Evolutionary conservation across 2,797 vertebrate genomes (phyloP).

Genomic region (Sus cebifrons): DNA sequence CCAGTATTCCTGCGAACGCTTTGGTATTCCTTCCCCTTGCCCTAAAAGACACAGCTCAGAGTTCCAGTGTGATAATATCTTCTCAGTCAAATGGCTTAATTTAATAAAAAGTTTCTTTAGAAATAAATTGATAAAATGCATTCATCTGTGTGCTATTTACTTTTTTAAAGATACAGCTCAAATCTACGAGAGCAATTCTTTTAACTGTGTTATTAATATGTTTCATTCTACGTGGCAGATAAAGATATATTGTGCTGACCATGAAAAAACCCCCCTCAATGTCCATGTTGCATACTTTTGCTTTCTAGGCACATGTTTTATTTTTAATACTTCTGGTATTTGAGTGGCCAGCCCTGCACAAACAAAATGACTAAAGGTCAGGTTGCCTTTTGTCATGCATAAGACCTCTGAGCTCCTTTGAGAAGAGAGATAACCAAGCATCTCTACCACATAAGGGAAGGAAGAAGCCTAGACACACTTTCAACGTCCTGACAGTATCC

Average conservation of each 20-base stretch:
- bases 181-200: neutral
- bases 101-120: neutral
- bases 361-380: neutral
- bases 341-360: neutral
- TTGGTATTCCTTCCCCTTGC: neutral
- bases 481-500: constrained; percentile 78
- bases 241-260: neutral
- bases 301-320: neutral
- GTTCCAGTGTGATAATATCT: neutral
- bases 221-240: neutral
- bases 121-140: neutral
- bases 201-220: neutral
- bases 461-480: constrained; percentile 77
- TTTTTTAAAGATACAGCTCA: constrained; percentile 25
- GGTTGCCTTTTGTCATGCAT: constrained; percentile 74
- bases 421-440: constrained; percentile 64
- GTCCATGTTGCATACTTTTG: neutral
- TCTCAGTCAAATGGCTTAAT: neutral
- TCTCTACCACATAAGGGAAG: constrained; percentile 65
- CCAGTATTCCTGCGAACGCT: neutral
- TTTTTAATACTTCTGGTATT: neutral
- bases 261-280: neutral
- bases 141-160: neutral
- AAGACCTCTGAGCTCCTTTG: constrained; percentile 73
- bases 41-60: neutral